Percentiles rank a stretch among this genome's conserved stretches.
These are phyloP conservation scores for Arctia plantaginis DNA, from an alignment of 2,888 invertebrate genomes.

Conservation along the genomic window DNA sequence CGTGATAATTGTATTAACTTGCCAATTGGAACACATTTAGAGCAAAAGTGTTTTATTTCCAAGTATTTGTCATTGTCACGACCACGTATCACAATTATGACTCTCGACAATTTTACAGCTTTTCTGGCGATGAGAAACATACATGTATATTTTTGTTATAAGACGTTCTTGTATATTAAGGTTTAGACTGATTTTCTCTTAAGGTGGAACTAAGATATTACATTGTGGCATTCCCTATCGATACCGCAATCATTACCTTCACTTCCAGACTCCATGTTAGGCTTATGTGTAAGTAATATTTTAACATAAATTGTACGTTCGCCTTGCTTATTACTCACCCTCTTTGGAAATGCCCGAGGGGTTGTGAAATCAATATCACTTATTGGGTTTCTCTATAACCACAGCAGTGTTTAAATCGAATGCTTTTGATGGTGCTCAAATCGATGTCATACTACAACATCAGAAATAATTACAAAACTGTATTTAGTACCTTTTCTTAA, in stretches of 20 bases:
- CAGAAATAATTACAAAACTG: not conserved
- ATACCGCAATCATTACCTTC: not conserved
- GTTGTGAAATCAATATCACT: slow-evolving; percentile 3
- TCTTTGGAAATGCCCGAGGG: slow-evolving; percentile 6
- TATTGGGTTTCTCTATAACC: not conserved
- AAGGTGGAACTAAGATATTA: not conserved
- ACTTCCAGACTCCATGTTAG: too few species aligned
- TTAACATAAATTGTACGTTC: not conserved
- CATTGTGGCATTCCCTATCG: slow-evolving; percentile 4
- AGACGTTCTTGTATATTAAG: not conserved
- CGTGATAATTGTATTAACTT: not conserved
- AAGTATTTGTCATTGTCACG: not conserved
- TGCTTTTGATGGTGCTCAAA: not conserved
- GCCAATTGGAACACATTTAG: not conserved
- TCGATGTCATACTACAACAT: not conserved
- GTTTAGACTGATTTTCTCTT: not conserved
- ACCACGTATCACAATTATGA: not conserved
- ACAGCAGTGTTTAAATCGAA: slow-evolving; percentile 2
- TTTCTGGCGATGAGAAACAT: not conserved
- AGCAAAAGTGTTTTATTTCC: not conserved
- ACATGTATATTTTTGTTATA: not conserved
- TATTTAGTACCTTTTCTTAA: not conserved
- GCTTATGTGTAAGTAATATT: not conserved
- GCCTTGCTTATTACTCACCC: not conserved
- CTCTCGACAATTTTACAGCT: not conserved